These are phyloP conservation scores for Poeciliopsis prolifica DNA, from an alignment of 2,113 vertebrate genomes.

Conservation along the genomic window DNA sequence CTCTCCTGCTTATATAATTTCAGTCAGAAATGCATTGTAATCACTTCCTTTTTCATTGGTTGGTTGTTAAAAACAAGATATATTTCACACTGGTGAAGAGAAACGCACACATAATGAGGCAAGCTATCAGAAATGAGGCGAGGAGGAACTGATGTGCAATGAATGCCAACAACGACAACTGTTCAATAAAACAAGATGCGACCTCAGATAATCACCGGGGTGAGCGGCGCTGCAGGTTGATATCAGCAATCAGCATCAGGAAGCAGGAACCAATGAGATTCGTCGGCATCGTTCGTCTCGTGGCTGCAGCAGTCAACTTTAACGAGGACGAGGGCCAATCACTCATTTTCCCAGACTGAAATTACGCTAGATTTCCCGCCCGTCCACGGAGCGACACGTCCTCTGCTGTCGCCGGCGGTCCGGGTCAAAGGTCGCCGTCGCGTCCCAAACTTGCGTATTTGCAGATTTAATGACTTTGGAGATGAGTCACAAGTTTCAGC, in stretches of 20 bases:
- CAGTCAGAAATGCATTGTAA: no score
- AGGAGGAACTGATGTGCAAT: no score
- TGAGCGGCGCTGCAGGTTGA: background rate
- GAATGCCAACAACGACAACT: no score
- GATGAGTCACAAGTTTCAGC: background rate
- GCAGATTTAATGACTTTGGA: background rate
- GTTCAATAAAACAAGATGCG: background rate
- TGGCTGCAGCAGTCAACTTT: background rate
- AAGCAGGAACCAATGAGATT: background rate
- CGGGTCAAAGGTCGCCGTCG: background rate
- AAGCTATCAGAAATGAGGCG: no score
- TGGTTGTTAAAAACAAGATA: no score
- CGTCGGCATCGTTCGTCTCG: background rate
- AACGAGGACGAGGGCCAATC: background rate
- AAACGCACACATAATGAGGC: no score
- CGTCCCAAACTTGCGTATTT: background rate
- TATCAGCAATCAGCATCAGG: background rate
- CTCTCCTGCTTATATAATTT: no score
- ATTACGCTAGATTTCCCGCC: slow-evolving; percentile 1
- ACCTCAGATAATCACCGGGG: background rate
- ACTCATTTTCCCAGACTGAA: background rate
- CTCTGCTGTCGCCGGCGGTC: background rate
- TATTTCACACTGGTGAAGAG: no score
- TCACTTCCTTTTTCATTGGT: no score
- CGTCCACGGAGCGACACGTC: background rate